Conservation (phyloP, 2,797 vertebrate species). For the Morelia viridis region DNA sequence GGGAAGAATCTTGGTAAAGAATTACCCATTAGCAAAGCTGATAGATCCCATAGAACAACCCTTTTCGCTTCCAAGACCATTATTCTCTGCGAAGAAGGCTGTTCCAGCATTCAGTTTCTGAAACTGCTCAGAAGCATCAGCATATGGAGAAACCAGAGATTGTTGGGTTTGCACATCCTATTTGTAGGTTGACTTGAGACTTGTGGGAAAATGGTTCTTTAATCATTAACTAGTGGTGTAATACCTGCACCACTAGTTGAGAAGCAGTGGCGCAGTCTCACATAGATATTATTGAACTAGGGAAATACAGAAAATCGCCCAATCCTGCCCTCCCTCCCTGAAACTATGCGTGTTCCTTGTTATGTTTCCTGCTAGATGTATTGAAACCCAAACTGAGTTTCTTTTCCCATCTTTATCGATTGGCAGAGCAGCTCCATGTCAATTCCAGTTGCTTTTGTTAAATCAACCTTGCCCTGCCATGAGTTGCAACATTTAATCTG, state of each 20-base stretch:
- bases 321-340: neutral
- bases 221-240: neutral
- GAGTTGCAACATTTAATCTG: conserved; percentile 4
- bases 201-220: neutral
- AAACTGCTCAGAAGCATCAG: neutral
- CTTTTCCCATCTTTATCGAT: neutral
- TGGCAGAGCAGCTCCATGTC: neutral
- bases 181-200: neutral
- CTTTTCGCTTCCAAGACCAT: too few relatives aligned
- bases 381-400: neutral
- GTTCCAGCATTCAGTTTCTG: neutral
- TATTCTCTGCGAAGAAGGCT: too few relatives aligned
- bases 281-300: neutral
- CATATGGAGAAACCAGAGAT: neutral
- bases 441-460: conserved; percentile 17
- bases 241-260: neutral
- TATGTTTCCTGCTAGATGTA: neutral
- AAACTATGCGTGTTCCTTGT: neutral
- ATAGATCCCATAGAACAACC: too few relatives aligned
- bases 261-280: neutral
- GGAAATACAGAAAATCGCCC: neutral
- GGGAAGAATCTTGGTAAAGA: too few relatives aligned
- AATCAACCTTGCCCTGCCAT: neutral
- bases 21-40: too few relatives aligned
- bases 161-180: neutral